phyloP scores from a whole-genome alignment of 2,113 vertebrate genomes.

The Otis tarda region DNA sequence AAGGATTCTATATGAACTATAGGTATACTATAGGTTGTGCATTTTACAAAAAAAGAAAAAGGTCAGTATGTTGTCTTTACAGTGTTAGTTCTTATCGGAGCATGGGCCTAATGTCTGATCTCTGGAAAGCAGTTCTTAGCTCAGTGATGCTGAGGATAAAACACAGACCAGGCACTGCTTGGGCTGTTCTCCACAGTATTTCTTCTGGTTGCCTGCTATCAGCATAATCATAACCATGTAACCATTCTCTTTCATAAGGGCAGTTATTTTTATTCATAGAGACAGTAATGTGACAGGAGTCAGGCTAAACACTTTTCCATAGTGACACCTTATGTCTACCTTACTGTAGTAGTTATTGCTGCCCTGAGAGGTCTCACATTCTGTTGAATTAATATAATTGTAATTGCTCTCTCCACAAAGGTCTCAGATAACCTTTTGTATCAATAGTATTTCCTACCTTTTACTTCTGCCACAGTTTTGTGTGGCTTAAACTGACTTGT shows the following conservation, averaged over 20 bases:
- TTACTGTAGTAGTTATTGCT: neutral
- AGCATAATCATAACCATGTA: neutral
- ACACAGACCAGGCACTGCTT: neutral
- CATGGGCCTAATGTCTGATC: neutral
- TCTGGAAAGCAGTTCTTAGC: neutral
- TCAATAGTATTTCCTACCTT: neutral
- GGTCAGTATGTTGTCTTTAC: neutral
- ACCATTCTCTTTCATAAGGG: neutral
- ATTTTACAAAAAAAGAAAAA: neutral
- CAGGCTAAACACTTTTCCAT: neutral
- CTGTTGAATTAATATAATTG: neutral
- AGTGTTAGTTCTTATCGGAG: neutral
- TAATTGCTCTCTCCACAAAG: neutral
- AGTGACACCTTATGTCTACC: neutral
- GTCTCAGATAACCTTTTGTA: neutral
- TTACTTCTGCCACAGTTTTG: neutral
- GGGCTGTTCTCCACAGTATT: neutral
- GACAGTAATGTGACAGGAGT: neutral
- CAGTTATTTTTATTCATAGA: neutral
- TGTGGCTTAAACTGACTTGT: neutral
- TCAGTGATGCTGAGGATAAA: neutral
- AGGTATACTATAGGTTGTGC: fast-evolving
- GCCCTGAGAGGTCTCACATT: neutral
- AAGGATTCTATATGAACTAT: neutral
- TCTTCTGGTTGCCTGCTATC: neutral